These are phyloP conservation scores for Notoglanidium macrostoma DNA, from an alignment of 2,797 vertebrate genomes.

Conservation along the genomic window DNA sequence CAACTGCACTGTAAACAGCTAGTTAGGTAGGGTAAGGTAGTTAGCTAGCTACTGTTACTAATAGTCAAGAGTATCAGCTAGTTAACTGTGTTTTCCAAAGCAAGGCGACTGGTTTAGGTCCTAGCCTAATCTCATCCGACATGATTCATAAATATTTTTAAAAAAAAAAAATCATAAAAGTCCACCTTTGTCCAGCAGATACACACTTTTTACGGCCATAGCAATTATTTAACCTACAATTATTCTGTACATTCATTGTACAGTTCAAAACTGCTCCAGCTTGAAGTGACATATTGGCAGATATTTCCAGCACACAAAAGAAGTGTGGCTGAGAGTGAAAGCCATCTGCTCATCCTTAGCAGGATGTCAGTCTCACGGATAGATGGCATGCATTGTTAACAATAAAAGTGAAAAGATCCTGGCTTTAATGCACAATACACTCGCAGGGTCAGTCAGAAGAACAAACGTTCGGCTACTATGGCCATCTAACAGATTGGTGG, in stretches of 20 bases:
- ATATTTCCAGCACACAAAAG: slow-evolving; percentile 33
- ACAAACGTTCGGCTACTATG: not conserved
- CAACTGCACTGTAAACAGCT: not conserved
- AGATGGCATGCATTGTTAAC: slow-evolving; percentile 25
- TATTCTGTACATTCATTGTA: not conserved
- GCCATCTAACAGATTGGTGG: not conserved
- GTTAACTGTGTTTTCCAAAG: not conserved
- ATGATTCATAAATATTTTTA: not conserved
- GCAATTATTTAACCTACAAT: not conserved
- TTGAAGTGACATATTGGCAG: slow-evolving; percentile 7
- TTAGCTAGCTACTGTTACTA: not conserved
- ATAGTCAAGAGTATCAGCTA: not conserved
- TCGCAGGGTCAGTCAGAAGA: not conserved
- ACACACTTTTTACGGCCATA: not conserved
- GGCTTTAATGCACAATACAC: slow-evolving; percentile 22
- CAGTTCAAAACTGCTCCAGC: not conserved
- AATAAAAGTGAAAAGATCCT: slow-evolving; percentile 15
- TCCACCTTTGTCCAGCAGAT: not conserved
- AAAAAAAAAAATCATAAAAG: not conserved
- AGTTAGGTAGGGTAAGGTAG: not conserved
- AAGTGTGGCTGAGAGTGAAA: slow-evolving; percentile 4
- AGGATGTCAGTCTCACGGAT: slow-evolving; percentile 30
- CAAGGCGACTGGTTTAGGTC: not conserved
- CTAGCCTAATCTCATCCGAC: not conserved
- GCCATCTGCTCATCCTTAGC: slow-evolving; percentile 50